Base-by-base conservation (phyloP, 35 echinoderm and acorn worm genomes). In the Chiridota heheva region DNA sequence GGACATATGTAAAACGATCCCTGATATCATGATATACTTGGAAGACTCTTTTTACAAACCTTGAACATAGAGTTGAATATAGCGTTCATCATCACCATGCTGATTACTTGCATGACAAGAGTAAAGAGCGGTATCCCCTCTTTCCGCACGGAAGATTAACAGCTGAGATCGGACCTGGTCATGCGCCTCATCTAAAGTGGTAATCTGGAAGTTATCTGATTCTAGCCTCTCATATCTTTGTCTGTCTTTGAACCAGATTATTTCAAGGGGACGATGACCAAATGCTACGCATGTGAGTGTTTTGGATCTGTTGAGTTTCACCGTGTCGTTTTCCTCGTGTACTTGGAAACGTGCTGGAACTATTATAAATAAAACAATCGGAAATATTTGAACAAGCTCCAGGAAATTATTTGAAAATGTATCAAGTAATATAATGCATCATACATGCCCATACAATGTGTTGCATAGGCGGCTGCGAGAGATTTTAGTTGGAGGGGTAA, bases 291-390 rank as follows among this genome's bases (percentile, higher is more conserved):
- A 98, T 0, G 73, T 82, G 13, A 98, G 40, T 0, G 57, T 71
- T 2, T 88, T 72, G 18, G 63, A 58, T 42, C 86, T 42, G 16
- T 58, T 69, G 6, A 80, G 20, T 5, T 82, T 70, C 2, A 88
- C 89, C 5, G 89, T 91, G 24, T 87, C 58, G 57, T 88, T 91
- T 60, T 88, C 78, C 22, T 80, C 62, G 49, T 83, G 80, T 30
- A 70, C 46, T 7, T 89, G 72, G 82, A 98, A 98, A 16, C 79
- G 86, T 12, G 95, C 95, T 13, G 89, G 95, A 75, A 98, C 95
- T 97, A 78, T 22, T 48, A 17, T 55, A 58, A 58, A 40, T 25
- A 56, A 1, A 33, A 70, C 3, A 42, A n/a, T n/a, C n/a, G n/a
- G n/a, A n/a, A n/a, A n/a, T n/a, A n/a, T n/a, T n/a, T n/a, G n/a